These are phyloP conservation scores for Lasioglossum pauxillum DNA, from an alignment of 2,888 invertebrate species.

Conservation along the genomic window DNA sequence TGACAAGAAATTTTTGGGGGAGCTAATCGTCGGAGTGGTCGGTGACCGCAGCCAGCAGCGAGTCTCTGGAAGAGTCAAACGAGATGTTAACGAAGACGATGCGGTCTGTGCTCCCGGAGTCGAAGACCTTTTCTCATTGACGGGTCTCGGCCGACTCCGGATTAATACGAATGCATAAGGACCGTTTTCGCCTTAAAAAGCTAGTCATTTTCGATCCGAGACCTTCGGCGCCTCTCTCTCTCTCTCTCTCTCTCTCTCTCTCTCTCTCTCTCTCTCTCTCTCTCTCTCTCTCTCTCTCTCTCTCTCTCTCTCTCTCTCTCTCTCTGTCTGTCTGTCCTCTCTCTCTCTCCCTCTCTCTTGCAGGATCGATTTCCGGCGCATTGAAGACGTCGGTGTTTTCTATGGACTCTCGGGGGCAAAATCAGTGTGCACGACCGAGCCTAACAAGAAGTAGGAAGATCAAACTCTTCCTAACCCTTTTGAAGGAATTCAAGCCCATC, in stretches of 20 bases:
- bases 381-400: constrained; percentile 2
- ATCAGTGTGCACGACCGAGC: constrained; percentile 17
- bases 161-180: constrained; percentile 4
- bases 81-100: background rate
- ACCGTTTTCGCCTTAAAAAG: background rate
- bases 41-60: background rate
- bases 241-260: background rate
- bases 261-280: background rate
- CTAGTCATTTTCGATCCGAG: constrained; percentile 3
- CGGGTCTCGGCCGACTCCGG: background rate
- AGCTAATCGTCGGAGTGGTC: background rate
- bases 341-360: background rate
- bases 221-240: background rate
- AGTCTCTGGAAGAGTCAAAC: background rate
- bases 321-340: no score
- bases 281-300: background rate
- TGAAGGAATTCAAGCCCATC: constrained; percentile 17
- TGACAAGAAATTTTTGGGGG: background rate
- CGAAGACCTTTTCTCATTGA: background rate
- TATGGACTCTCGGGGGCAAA: constrained; percentile 4
- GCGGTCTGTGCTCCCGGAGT: background rate
- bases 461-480: constrained; percentile 20
- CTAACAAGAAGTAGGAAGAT: constrained; percentile 19
- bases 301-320: background rate
- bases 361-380: background rate